Evolutionary conservation across 2,113 vertebrate species (phyloP), one percentile per base, ranked within the genome.

Genomic region (Ranitomeya variabilis): DNA sequence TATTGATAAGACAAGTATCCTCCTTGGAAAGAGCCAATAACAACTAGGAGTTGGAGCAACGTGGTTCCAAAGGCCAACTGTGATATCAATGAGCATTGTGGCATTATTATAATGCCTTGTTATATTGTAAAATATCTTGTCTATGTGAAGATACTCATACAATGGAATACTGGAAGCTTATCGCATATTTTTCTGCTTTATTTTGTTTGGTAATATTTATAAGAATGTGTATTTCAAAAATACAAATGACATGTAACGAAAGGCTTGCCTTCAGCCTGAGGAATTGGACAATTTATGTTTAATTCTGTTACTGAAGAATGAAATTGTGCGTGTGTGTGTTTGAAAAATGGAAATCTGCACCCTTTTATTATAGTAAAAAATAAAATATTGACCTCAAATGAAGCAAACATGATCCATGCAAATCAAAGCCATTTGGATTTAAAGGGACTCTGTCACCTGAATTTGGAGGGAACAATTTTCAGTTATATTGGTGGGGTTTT

Each of bases 171-270:
- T 88, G 80, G 87, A 88, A 73, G 67, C 69, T 62, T 62, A n/a
- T 21, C 21, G 15, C 69, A 54, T 60, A 51, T 62, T 52, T 67
- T 83, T 67, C 19, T 80, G 37, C 60, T 37, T 79, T 76, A 66
- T 64, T 45, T 37, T 79, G 45, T 86, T 86, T 62, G 73, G 62
- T 55, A 52, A 80, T 87, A 80, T 87, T 87, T 87, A 87, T 83
- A 83, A 67, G n/a, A 83, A 79, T 26, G 21, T 16, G 54, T 37
- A 62, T 85, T 31, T 85, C 69, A 74, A 85, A n/a, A 85, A 57
- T 11, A 85, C 52, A 21, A 57, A 60, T 45, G 64, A 55, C 16
- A 45, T 83, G 55, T 12, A 57, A 85, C 74, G 59, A 86, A 86
- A 71, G 85, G 73, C 60, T 19, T 60, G 19, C 14, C 62, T 85